A percentile compares a stretch with the other conserved stretches of the same genome.
These are phyloP conservation scores for Oncopeltus fasciatus DNA, from an alignment of 1,140 invertebrate genomes.

Conservation along the genomic window DNA sequence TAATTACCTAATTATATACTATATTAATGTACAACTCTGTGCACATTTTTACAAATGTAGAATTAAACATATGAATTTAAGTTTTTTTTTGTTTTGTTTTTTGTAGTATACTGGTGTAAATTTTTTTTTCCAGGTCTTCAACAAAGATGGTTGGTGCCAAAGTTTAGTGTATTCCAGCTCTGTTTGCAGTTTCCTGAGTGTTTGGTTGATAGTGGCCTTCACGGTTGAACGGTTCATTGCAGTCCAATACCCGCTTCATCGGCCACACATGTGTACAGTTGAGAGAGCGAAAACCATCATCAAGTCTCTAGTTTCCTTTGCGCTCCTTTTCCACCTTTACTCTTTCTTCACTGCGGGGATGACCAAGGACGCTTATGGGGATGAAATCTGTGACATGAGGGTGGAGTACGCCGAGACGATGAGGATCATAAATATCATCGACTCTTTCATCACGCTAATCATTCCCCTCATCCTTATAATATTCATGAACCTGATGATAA, in stretches of 20 bases:
- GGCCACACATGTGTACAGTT: constrained; percentile 65
- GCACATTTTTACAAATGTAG: no score
- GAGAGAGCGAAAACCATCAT: constrained; percentile 51
- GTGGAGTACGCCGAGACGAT: constrained; percentile 33
- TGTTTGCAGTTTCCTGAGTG: constrained; percentile 55
- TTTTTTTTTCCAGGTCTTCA: constrained; percentile 29
- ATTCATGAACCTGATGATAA: constrained; percentile 52
- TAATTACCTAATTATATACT: no score
- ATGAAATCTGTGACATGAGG: constrained; percentile 33
- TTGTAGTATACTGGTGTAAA: no score
- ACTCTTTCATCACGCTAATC: constrained; percentile 52
- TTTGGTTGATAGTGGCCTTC: constrained; percentile 74
- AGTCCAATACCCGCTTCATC: constrained; percentile 54
- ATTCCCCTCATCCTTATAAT: constrained; percentile 54
- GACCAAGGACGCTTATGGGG: constrained; percentile 27
- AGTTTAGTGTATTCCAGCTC: constrained; percentile 39
- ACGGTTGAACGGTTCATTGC: constrained; percentile 75
- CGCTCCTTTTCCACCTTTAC: constrained; percentile 45
- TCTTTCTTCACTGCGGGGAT: constrained; percentile 38
- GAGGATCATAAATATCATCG: constrained; percentile 41
- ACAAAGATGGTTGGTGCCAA: constrained; percentile 41
- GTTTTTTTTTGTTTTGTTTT: no score
- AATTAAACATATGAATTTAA: no score
- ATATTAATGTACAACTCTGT: no score
- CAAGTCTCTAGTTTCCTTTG: constrained; percentile 33